phyloP scores from a whole-genome alignment of 92 coral and sea anemone species.

The Anthopleura xanthogrammica region DNA sequence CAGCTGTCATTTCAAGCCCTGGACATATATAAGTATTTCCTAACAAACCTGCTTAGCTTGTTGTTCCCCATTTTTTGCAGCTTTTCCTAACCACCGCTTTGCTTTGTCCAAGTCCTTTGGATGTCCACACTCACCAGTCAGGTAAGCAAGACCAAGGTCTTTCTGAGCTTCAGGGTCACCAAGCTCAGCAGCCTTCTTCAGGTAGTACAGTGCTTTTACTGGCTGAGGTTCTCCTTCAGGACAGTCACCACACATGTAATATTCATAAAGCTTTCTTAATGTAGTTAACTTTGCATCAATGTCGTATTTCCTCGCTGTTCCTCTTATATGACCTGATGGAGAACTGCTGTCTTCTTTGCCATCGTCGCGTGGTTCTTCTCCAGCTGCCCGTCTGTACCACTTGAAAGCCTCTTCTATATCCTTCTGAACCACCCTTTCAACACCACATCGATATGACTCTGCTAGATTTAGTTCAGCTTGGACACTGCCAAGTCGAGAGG shows the following conservation, averaged over 20 bases:
- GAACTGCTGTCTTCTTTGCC: slow-evolving; percentile 1
- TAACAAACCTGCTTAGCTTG: too few relatives aligned
- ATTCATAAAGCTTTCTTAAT: slow-evolving; percentile 27
- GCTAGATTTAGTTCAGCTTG: slow-evolving; percentile 52
- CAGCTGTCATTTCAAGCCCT: too few relatives aligned
- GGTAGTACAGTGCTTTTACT: slow-evolving; percentile 43
- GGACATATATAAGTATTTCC: too few relatives aligned
- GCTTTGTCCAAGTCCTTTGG: too few relatives aligned
- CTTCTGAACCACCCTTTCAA: slow-evolving; percentile 52
- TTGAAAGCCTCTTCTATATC: slow-evolving; percentile 26
- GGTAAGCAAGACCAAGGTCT: too few relatives aligned
- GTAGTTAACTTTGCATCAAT: slow-evolving; percentile 13
- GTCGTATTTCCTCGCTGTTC: slow-evolving; percentile 18
- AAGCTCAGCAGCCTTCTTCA: too few relatives aligned
- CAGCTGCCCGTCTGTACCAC: slow-evolving; percentile 61
- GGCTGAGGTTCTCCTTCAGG: slow-evolving; percentile 67
- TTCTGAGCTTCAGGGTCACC: too few relatives aligned
- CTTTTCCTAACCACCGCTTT: too few relatives aligned
- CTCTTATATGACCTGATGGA: slow-evolving; percentile 6
- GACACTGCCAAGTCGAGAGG: slow-evolving; percentile 45
- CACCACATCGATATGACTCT: slow-evolving; percentile 66
- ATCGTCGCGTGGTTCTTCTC: slow-evolving; percentile 33
- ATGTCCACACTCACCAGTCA: too few relatives aligned
- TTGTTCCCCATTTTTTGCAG: too few relatives aligned
- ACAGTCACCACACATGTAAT: slow-evolving; percentile 50